A percentile compares a stretch with the other conserved stretches of the same genome.
Conservation (phyloP, 2,113 vertebrate genomes). For the Erinaceus europaeus region DNA sequence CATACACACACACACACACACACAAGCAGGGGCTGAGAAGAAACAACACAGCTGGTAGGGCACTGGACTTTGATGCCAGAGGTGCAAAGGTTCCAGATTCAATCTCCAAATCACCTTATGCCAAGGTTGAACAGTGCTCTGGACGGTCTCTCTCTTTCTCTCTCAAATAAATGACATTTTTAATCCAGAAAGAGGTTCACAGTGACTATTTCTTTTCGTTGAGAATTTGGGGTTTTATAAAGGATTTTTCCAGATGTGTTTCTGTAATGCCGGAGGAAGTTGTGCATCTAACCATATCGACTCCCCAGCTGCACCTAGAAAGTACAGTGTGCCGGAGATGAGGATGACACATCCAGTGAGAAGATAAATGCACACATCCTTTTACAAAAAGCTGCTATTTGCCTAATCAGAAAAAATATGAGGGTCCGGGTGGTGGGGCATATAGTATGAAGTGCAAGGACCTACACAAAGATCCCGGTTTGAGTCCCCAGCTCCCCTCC, state of each 20-base stretch:
- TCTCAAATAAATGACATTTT: no score
- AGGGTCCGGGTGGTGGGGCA: no score
- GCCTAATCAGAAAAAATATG: no score
- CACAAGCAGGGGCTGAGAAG: no score
- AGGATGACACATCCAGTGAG: slow-evolving; percentile 12
- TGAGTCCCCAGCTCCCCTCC: no score
- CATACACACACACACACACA: no score
- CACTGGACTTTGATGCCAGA: background rate
- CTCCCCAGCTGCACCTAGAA: background rate
- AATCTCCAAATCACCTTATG: no score
- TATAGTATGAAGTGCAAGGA: no score
- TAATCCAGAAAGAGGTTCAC: background rate
- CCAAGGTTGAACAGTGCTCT: no score
- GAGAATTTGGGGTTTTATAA: background rate
- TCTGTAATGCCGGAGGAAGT: background rate
- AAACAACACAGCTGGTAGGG: background rate
- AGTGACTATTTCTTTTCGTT: background rate
- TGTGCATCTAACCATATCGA: background rate
- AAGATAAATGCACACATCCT: background rate
- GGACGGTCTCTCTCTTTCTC: no score
- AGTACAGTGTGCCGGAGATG: background rate
- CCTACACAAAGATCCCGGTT: no score
- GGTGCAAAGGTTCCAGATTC: no score
- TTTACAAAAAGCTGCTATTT: background rate
- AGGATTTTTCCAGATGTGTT: background rate